Conservation (phyloP, 2,888 invertebrate genomes). For the Drosophila macrothrix region DNA sequence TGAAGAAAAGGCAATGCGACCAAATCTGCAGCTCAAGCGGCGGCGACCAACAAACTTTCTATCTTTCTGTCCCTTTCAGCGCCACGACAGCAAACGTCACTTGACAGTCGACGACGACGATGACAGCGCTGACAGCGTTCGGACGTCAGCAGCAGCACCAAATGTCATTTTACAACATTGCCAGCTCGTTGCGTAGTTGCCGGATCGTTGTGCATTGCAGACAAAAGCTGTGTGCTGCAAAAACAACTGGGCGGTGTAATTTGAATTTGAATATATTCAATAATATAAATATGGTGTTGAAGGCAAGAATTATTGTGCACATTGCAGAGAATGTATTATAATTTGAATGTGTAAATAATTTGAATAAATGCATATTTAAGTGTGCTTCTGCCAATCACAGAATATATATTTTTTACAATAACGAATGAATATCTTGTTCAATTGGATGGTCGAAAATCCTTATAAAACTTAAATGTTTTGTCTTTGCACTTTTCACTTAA, state of each 20-base stretch:
- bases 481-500: too few species aligned
- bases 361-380: not conserved
- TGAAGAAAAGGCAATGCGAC: conserved; percentile 4
- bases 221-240: not conserved
- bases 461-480: too few species aligned
- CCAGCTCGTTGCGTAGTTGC: conserved; percentile 4
- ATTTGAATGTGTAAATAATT: not conserved
- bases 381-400: too few species aligned
- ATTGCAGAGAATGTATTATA: too few species aligned
- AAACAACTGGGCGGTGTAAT: not conserved
- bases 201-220: not conserved
- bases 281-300: not conserved
- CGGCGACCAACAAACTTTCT: conserved; percentile 54
- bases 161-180: conserved; percentile 18
- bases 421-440: too few species aligned
- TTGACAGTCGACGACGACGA: conserved; percentile 53
- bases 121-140: conserved; percentile 11
- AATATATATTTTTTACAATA: too few species aligned
- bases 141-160: conserved; percentile 47
- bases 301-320: not conserved
- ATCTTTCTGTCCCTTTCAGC: conserved; percentile 64
- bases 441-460: too few species aligned
- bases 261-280: not conserved
- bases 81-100: conserved; percentile 76
- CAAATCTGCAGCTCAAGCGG: conserved; percentile 10